Conservation (phyloP, 1,140 invertebrate genomes). For the Nasonia giraulti region DNA sequence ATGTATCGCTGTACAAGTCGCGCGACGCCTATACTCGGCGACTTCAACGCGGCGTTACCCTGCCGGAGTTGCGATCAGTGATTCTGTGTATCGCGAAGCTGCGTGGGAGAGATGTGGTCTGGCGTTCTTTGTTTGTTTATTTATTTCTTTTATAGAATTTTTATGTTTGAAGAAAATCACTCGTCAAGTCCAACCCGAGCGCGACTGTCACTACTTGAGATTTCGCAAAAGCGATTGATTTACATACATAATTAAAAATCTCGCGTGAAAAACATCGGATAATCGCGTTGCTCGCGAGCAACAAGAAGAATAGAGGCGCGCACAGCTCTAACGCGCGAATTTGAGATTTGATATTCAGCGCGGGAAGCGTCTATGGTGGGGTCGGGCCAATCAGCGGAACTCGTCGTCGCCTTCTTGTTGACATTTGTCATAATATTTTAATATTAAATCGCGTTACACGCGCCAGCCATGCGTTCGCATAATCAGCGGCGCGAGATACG, state of each 20-base stretch:
- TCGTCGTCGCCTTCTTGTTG: constrained; percentile 65
- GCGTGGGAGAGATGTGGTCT: neutral
- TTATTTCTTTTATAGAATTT: too few relatives aligned
- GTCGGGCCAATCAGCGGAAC: constrained; percentile 68
- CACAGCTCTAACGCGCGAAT: neutral
- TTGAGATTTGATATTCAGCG: constrained; percentile 67
- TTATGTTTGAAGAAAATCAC: too few relatives aligned
- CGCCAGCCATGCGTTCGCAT: constrained; percentile 74
- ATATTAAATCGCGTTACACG: constrained; percentile 75
- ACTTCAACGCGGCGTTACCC: constrained; percentile 42
- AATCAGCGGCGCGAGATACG: constrained; percentile 67
- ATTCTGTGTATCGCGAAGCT: neutral
- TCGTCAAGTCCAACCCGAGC: too few relatives aligned
- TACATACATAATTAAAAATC: too few relatives aligned
- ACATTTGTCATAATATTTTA: constrained; percentile 77
- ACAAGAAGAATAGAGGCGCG: neutral
- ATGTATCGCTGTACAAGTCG: neutral
- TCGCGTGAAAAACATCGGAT: neutral
- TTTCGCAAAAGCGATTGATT: too few relatives aligned
- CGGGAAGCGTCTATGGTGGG: constrained; percentile 39
- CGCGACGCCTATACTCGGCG: neutral
- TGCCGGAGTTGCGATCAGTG: neutral
- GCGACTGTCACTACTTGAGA: too few relatives aligned
- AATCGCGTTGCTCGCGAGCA: neutral
- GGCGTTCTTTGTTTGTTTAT: too few relatives aligned